A percentile compares a stretch with the other conserved stretches of the same genome.
Conservation (phyloP, 1,140 invertebrate genomes). For the Conus betulinus region DNA sequence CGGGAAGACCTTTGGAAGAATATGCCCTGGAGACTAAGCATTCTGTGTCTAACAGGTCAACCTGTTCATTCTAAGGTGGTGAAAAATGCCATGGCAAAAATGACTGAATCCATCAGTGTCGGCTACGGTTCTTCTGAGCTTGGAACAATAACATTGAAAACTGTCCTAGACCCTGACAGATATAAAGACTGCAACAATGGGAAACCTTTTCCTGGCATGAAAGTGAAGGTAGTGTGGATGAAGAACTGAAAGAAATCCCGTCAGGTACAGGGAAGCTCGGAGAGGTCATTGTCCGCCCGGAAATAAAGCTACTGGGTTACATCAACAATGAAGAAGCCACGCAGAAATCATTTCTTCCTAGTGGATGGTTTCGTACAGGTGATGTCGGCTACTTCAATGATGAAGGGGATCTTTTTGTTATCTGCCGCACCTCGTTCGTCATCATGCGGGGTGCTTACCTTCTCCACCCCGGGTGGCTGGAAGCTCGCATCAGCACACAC, state of each 20-base stretch:
- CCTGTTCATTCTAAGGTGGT: neutral
- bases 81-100: neutral
- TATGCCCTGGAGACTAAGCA: neutral
- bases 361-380: neutral
- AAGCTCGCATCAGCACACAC: neutral
- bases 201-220: conserved; percentile 8
- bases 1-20: neutral
- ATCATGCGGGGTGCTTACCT: conserved; percentile 30
- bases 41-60: neutral
- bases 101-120: neutral
- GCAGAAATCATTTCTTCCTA: neutral
- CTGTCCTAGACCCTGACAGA: neutral
- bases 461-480: conserved; percentile 29
- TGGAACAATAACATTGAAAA: neutral
- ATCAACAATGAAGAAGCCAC: conserved; percentile 10
- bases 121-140: conserved; percentile 3
- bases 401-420: neutral
- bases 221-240: conserved; percentile 12
- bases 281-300: neutral
- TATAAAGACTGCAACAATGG: conserved; percentile 9
- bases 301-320: neutral
- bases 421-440: neutral
- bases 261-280: neutral
- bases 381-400: conserved; percentile 8
- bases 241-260: neutral